Evolutionary conservation across 2,888 invertebrate genomes (phyloP), one percentile per base, ranked within the genome.

Genomic region (Julus scandinavius): DNA sequence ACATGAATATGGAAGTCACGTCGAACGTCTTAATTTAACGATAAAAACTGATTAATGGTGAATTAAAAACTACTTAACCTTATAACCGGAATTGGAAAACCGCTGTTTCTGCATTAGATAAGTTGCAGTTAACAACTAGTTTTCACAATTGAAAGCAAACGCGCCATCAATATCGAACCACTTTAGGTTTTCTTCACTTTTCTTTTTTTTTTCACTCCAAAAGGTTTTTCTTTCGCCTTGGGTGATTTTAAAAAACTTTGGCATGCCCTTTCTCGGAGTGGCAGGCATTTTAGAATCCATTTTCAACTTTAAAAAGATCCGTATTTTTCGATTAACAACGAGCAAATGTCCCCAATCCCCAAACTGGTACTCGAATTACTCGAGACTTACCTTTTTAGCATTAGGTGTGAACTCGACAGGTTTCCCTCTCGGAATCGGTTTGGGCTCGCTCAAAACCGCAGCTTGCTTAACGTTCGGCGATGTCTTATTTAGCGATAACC

Each of bases 131-230:
- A 29, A 41, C 38, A 40, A 41, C 38, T 85, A 40, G 85, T 41
- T 15, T 85, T 85, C 85, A 85, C 4, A 40, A 49, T 85, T n/a
- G 49, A 85, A 85, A n/a, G 9, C 15, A 85, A 85, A 85, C 17
- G 9, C n/a, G 3, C 41, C 85, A 29, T 85, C 85, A 9, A 45
- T 17, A n/a, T 85, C 85, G 15, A 85, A 85, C 85, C 85, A 85
- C 40, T 41, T 85, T 15, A 85, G 11, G 20, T 85, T 41, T 17
- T 85, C 85, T 85, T 85, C 85, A 15, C 7, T 45, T 49, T 85
- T 85, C 49, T 85, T 40, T n/a, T 41, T 49, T 11, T n/a, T 49
- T 85, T 41, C 20, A 17, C 41, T 41, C 49, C 85, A 45, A 49
- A 49, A 85, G 5, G 41, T 45, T 9, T 41, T 85, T 49, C 85